phyloP scores from a whole-genome alignment of 2,113 vertebrate genomes.

The Pangasianodon gigas region DNA sequence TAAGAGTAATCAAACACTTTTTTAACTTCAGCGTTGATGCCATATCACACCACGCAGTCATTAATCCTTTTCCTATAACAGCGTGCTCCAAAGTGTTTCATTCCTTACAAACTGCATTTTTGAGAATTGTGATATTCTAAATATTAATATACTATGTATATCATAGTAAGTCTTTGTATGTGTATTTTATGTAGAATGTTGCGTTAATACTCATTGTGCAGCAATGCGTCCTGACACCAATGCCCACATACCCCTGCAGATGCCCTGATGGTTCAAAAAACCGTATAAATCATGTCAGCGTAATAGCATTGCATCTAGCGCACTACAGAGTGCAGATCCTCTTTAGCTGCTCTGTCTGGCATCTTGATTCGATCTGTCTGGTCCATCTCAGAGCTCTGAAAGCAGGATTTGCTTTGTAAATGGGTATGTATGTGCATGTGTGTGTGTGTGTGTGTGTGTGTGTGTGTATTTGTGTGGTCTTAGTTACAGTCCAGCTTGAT shows the following conservation, averaged over 20 bases:
- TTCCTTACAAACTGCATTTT: too few relatives aligned
- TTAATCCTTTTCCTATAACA: too few relatives aligned
- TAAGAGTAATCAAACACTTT: too few relatives aligned
- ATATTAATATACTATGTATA: too few relatives aligned
- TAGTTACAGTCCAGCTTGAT: slow-evolving; percentile 20
- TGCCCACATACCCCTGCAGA: background rate
- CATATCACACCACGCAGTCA: too few relatives aligned
- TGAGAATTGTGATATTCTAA: too few relatives aligned
- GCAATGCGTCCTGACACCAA: background rate
- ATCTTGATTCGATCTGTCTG: slow-evolving; percentile 22
- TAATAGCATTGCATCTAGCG: background rate
- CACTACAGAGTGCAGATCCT: slow-evolving; percentile 2
- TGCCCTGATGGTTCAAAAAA: background rate
- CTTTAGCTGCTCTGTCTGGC: background rate
- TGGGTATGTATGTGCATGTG: background rate
- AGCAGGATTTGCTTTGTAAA: background rate
- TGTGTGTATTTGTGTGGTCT: slow-evolving; percentile 13
- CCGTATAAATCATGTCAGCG: background rate
- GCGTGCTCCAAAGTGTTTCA: too few relatives aligned
- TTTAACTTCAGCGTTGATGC: too few relatives aligned
- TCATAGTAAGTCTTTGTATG: too few relatives aligned
- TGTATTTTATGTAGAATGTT: background rate
- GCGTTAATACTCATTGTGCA: background rate
- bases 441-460: slow-evolving; percentile 1
- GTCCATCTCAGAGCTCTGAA: slow-evolving; percentile 3